A percentile compares a stretch with the other conserved stretches of the same genome.
Conservation (phyloP, 2,888 invertebrate genomes). For the Temnothorax unifasciatus region DNA sequence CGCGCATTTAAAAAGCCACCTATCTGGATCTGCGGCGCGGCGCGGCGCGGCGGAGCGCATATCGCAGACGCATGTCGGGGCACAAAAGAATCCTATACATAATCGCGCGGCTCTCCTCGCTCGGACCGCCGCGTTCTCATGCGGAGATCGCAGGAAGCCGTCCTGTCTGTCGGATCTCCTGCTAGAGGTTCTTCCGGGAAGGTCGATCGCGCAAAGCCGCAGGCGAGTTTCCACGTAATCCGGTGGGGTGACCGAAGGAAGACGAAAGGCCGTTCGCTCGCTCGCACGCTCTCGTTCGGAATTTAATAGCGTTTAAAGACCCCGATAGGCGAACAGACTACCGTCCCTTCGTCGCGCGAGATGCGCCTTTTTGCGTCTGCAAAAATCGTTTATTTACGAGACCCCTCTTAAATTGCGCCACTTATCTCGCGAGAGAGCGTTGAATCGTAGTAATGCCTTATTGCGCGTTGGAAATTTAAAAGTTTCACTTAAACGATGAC, state of each 20-base stretch:
- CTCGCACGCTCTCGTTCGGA: slow-evolving; percentile 39
- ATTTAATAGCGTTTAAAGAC: slow-evolving; percentile 41
- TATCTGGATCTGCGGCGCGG: slow-evolving; percentile 33
- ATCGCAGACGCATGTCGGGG: slow-evolving; percentile 26
- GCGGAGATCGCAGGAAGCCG: slow-evolving; percentile 53
- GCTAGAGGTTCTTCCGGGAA: slow-evolving; percentile 75
- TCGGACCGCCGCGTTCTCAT: slow-evolving; percentile 12
- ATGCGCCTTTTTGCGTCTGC: neutral
- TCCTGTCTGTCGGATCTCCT: slow-evolving; percentile 56
- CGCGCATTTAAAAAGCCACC: slow-evolving; percentile 47
- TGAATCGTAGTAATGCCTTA: slow-evolving; percentile 24
- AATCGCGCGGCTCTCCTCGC: slow-evolving; percentile 25
- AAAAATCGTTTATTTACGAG: slow-evolving; percentile 27
- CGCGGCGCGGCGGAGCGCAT: neutral
- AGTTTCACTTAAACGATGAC: slow-evolving; percentile 20
- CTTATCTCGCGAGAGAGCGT: slow-evolving; percentile 6
- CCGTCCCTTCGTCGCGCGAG: neutral
- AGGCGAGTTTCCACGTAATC: slow-evolving; percentile 74
- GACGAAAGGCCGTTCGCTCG: slow-evolving; percentile 25
- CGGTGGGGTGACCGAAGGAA: slow-evolving; percentile 25
- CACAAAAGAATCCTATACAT: slow-evolving; percentile 50
- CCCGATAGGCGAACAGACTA: slow-evolving; percentile 1
- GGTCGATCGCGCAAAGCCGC: slow-evolving; percentile 67
- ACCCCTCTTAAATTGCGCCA: slow-evolving; percentile 24
- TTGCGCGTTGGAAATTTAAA: slow-evolving; percentile 2